Percentiles rank a stretch among this genome's conserved stretches.
phyloP scores from a whole-genome alignment of 2,888 invertebrate species.

The Caradrina kadenii region DNA sequence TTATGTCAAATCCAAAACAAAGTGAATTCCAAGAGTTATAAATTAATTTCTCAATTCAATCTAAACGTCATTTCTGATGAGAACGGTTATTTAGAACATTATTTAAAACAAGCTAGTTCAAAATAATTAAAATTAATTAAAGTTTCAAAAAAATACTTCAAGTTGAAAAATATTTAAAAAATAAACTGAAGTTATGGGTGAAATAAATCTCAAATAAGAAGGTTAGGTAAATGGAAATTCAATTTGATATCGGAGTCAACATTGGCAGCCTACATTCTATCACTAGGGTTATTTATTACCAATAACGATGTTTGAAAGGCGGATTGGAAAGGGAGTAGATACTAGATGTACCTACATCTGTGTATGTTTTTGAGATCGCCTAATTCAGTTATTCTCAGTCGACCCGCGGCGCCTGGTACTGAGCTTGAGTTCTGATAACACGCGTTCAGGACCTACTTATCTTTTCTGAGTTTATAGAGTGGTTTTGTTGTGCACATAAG shows the following conservation, averaged over 20 bases:
- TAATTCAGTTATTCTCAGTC: slow-evolving; percentile 22
- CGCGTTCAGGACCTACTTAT: not conserved
- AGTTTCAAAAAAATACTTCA: not conserved
- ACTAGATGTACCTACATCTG: not conserved
- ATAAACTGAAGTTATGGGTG: slow-evolving; percentile 1
- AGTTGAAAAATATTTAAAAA: not conserved
- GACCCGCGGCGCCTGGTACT: not conserved
- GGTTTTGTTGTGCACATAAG: not conserved
- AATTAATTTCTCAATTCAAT: slow-evolving; percentile 2
- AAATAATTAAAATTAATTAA: not conserved
- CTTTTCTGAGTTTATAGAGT: not conserved
- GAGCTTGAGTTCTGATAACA: not conserved
- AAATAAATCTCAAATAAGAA: slow-evolving; percentile 31
- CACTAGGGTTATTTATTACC: slow-evolving; percentile 13
- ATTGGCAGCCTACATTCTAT: slow-evolving; percentile 9
- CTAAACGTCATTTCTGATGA: not conserved
- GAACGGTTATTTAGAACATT: not conserved
- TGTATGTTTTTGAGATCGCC: slow-evolving; percentile 17
- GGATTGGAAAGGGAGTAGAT: slow-evolving; percentile 10
- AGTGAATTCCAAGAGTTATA: not conserved
- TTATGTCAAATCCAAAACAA: not conserved
- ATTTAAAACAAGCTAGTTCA: not conserved
- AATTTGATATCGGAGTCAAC: slow-evolving; percentile 23
- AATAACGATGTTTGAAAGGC: slow-evolving; percentile 33
- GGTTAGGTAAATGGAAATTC: slow-evolving; percentile 18